A percentile compares a stretch with the other conserved stretches of the same genome.
Conservation (phyloP, 2,888 invertebrate genomes). For the Panzeria rudis region DNA sequence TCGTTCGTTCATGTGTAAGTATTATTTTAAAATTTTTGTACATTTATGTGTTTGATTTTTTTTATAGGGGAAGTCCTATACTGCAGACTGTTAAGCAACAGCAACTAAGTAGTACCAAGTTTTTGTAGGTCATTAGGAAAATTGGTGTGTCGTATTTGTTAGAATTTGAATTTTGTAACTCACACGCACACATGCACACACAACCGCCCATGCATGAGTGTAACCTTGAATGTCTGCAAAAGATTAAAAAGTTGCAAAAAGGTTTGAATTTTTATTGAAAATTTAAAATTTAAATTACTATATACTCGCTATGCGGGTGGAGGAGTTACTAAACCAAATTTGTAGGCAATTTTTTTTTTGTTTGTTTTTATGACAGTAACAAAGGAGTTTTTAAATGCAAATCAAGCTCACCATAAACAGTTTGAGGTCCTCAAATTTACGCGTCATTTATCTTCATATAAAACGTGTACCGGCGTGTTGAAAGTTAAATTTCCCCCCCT, state of each 20-base stretch:
- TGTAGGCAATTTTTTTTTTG: not conserved
- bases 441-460: too few species aligned
- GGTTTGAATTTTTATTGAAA: conserved; percentile 19
- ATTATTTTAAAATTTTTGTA: not conserved
- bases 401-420: too few species aligned
- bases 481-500: too few species aligned
- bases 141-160: conserved; percentile 47
- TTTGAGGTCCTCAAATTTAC: too few species aligned
- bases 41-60: conserved; percentile 20
- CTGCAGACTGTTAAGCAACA: conserved; percentile 14
- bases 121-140: conserved; percentile 71
- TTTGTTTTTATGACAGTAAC: too few species aligned
- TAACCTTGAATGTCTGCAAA: conserved; percentile 60
- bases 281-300: conserved; percentile 25
- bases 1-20: conserved; percentile 15
- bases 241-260: conserved; percentile 11
- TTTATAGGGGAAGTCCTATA: conserved; percentile 57
- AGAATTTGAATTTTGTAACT: conserved; percentile 41
- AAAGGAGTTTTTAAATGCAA: too few species aligned
- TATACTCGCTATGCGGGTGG: conserved; percentile 2
- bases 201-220: not conserved
- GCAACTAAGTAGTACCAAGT: conserved; percentile 44
- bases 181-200: not conserved
- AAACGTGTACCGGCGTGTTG: too few species aligned
- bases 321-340: not conserved